phyloP scores from a whole-genome alignment of 2,797 vertebrate genomes.

The Neoniphon sammara region DNA sequence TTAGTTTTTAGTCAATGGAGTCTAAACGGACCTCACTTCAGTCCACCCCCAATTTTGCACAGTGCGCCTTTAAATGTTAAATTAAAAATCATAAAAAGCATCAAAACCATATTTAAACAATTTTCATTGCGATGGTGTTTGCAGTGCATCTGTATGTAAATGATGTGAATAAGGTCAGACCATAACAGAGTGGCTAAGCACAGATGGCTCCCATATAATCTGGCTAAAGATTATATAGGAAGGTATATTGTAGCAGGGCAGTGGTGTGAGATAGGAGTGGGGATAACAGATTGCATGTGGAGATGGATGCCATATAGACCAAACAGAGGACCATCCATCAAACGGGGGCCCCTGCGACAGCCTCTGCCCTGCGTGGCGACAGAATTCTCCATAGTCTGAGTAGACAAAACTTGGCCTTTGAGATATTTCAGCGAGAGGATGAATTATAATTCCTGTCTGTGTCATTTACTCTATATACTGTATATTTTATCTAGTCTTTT shows the following conservation, averaged over 20 bases:
- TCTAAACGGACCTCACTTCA: too few species aligned
- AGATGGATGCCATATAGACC: slow-evolving; percentile 57
- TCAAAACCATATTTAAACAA: too few species aligned
- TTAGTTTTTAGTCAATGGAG: too few species aligned
- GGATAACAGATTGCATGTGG: slow-evolving; percentile 56
- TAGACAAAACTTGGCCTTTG: slow-evolving; percentile 27
- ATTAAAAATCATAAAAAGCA: too few species aligned
- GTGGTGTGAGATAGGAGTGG: slow-evolving; percentile 31
- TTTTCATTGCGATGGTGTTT: background rate
- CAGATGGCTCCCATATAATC: slow-evolving; percentile 33
- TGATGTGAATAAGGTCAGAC: background rate
- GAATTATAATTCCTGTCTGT: slow-evolving; percentile 19
- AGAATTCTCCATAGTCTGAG: slow-evolving; percentile 17
- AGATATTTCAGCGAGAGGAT: slow-evolving; percentile 11
- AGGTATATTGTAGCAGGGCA: slow-evolving; percentile 17
- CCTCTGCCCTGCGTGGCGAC: slow-evolving; percentile 32
- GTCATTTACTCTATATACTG: slow-evolving; percentile 1
- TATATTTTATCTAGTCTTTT: slow-evolving; percentile 38
- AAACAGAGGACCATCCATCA: slow-evolving; percentile 67
- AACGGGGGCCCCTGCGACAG: slow-evolving; percentile 42
- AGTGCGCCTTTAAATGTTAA: too few species aligned
- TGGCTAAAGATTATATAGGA: slow-evolving; percentile 13
- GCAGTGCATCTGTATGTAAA: background rate
- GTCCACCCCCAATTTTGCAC: too few species aligned
- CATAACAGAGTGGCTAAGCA: slow-evolving; percentile 16